phyloP scores from a whole-genome alignment of 2,797 vertebrate genomes.

The Pyrocephalus nanus region DNA sequence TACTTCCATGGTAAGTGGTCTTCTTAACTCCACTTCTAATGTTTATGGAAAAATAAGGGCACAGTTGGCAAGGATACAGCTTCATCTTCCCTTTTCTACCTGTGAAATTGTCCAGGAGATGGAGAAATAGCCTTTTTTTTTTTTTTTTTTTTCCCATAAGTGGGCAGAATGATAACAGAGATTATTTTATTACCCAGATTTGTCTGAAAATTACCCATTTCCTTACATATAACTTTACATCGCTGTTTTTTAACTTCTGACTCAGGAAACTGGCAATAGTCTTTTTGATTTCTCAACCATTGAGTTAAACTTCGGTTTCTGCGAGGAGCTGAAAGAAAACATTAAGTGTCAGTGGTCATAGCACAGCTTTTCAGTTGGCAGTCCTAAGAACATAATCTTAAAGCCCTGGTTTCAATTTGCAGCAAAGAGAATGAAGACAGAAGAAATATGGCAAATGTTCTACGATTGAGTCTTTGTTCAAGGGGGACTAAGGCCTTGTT shows the following conservation, averaged over 20 bases:
- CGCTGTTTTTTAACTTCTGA: background rate
- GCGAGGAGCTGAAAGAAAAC: background rate
- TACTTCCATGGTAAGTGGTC: background rate
- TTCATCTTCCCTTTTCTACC: background rate
- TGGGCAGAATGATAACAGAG: background rate
- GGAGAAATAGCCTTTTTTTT: background rate
- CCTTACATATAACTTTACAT: background rate
- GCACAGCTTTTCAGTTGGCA: background rate
- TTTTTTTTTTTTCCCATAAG: background rate
- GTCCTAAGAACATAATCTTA: background rate
- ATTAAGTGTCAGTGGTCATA: background rate
- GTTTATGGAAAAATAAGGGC: background rate
- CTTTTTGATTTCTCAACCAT: background rate
- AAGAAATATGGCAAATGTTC: background rate
- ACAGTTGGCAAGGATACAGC: background rate
- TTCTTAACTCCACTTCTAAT: background rate
- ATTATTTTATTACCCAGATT: background rate
- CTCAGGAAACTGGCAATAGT: background rate
- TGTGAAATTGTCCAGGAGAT: background rate
- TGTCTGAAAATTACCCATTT: background rate
- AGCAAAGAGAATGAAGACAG: background rate
- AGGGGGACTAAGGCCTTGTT: background rate
- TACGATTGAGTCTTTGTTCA: background rate
- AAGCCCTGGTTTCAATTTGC: background rate
- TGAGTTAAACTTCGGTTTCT: background rate